These are phyloP conservation scores for Falco novaeseelandiae DNA, from an alignment of 2,797 vertebrate genomes.

Conservation along the genomic window DNA sequence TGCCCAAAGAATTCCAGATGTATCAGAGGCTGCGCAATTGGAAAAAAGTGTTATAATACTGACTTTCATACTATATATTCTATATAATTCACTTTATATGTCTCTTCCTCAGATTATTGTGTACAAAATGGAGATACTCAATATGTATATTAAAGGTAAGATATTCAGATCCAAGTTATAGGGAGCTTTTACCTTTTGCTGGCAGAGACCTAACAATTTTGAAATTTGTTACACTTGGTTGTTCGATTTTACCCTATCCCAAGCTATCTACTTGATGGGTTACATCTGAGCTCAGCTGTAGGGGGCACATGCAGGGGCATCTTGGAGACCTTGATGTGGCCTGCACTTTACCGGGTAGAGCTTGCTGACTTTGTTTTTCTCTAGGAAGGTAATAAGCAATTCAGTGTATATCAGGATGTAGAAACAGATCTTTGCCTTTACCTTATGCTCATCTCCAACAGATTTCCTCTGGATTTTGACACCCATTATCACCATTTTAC, in stretches of 20 bases:
- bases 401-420: not conserved
- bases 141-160: not conserved
- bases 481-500: not conserved
- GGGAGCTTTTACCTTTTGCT: not conserved
- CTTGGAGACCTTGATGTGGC: not conserved
- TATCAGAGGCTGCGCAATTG: not conserved
- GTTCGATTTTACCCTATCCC: not conserved
- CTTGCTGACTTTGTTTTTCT: not conserved
- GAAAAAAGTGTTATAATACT: not conserved
- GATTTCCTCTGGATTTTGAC: not conserved
- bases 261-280: not conserved
- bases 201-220: not conserved
- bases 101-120: not conserved
- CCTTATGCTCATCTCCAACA: not conserved
- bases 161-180: not conserved
- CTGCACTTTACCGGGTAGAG: not conserved
- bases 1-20: not conserved
- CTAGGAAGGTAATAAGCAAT: not conserved
- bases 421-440: not conserved
- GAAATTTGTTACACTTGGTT: not conserved
- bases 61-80: too few relatives aligned
- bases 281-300: not conserved
- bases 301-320: accelerated
- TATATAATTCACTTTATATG: too few relatives aligned
- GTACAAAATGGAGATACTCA: not conserved